Base-by-base conservation (phyloP, 1,140 invertebrate genomes). In the Paracyclopina nana region DNA sequence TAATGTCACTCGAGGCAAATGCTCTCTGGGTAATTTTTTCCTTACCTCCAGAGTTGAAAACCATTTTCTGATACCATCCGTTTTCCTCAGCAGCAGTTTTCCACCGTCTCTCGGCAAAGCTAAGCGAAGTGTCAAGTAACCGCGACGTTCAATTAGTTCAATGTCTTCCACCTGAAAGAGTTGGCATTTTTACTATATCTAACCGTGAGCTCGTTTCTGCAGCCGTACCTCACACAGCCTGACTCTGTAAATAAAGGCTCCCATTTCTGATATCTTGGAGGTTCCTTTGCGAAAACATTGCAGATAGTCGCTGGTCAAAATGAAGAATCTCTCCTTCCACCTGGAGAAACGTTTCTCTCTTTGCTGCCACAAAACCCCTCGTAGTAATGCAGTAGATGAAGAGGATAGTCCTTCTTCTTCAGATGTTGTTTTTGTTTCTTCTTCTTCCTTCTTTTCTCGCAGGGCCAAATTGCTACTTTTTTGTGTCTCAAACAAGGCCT, bases 321-420 rank as follows among this genome's bases (percentile, higher is more conserved):
- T 58, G 41, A 61, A 61, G 51, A 56, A 61, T 18, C 60, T 51
- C 51, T 61, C 59, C 46, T 61, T 61, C 60, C 60, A 61, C 8
- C 60, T 52, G 30, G 58, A 62, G 41, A 60, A 60, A 22, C 61
- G 54, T 22, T 54, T 54, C 41, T 58, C 55, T 45, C 56, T 53
- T 42, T 61, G 60, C 45, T 60, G 56, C 60, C 60, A 61, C 18
- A 61, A 30, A 34, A 49, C 14, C 6, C 46, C 46, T n/a, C n/a
- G n/a, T n/a, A n/a, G n/a, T n/a, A n/a, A n/a, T n/a, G n/a, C n/a
- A n/a, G n/a, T n/a, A n/a, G n/a, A n/a, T n/a, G n/a, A n/a, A n/a
- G n/a, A n/a, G n/a, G n/a, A n/a, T n/a, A n/a, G n/a, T n/a, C n/a
- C n/a, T n/a, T n/a, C n/a, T n/a, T n/a, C n/a, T n/a, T n/a, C n/a